Evolutionary conservation across 2,113 vertebrate species (phyloP), one percentile per base, ranked within the genome.

Genomic region (Odontophorus gujanensis): DNA sequence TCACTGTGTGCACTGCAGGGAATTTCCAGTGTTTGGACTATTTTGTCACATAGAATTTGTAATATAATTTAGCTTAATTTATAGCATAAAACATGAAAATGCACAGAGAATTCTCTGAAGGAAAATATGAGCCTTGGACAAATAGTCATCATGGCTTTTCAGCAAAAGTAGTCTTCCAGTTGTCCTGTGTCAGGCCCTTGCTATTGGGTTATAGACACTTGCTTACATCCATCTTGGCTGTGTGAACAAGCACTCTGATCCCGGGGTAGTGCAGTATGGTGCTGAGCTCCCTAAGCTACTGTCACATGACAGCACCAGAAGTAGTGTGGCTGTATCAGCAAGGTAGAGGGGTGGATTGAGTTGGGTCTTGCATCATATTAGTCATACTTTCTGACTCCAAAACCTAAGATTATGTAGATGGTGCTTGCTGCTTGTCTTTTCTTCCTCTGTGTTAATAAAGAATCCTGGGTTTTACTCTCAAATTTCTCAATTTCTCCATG

Each of bases 361-460:
- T 47, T 62, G 20, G 2, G 13, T 63, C 61, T 57, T 61, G 32
- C 8, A 89, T 2, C 17, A 80, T 10, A 9, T 62, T 40, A 65
- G 5, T 43, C 7, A 0, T 0, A 12, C 7, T 58, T 4, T 62
- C 19, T 86, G n/a, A 38, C 53, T 32, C 22, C 22, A 32, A 25
- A 7, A 61, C 19, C 20, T 45, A 10, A 73, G 22, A 22, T 48
- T 79, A 25, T 28, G 43, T 51, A 8, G 2, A 9, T 48, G 6
- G 4, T 77, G 15, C 2, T 71, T 63, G 36, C 8, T 66, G 5
- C 19, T 71, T 71, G 7, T 13, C 40, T 85, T 55, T 65, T 69
- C 30, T 69, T 68, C 38, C 22, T 42, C 81, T 78, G 26, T 66
- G 9, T 47, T 69, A 81, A 38, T 26, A 85, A 66, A 36, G 30